Evolutionary conservation across 2,113 vertebrate species (phyloP).

Genomic region (Chloropsis cyanopogon): DNA sequence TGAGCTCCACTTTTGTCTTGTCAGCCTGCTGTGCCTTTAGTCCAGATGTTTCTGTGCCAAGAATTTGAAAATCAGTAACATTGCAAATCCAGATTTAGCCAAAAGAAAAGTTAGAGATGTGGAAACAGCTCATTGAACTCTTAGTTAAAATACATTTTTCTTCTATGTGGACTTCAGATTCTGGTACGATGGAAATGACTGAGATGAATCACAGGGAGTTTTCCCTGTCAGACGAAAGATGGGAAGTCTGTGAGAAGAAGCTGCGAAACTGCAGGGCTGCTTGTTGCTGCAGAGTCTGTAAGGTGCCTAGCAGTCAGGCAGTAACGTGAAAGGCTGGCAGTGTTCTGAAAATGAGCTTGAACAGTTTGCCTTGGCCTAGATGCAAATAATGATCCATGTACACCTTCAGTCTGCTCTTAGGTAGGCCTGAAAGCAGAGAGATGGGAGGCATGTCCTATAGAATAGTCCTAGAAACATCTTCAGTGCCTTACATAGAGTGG

Average conservation of each 20-base stretch:
- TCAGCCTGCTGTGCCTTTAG: slow-evolving; percentile 1
- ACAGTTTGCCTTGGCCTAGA: not conserved
- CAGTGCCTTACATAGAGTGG: not conserved
- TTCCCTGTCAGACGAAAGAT: not conserved
- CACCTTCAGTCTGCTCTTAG: not conserved
- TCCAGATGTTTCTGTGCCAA: slow-evolving; percentile 16
- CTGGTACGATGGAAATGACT: not conserved
- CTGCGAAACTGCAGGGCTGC: not conserved
- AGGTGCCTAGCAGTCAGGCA: not conserved
- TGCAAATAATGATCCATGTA: not conserved
- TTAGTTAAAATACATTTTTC: not conserved
- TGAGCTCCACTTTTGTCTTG: not conserved
- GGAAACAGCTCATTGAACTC: not conserved
- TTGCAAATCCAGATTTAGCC: not conserved
- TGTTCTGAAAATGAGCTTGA: not conserved
- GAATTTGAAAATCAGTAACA: not conserved
- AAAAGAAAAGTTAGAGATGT: not conserved
- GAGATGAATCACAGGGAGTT: not conserved
- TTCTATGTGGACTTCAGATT: not conserved
- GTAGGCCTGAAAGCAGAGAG: not conserved
- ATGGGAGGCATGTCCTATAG: not conserved
- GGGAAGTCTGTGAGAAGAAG: not conserved
- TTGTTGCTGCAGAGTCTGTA: not conserved
- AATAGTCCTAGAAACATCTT: not conserved
- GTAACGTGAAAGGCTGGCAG: not conserved